Evolutionary conservation across 2,888 invertebrate species (phyloP), one percentile per base, ranked within the genome.

Genomic region (Drosophila histrio): DNA sequence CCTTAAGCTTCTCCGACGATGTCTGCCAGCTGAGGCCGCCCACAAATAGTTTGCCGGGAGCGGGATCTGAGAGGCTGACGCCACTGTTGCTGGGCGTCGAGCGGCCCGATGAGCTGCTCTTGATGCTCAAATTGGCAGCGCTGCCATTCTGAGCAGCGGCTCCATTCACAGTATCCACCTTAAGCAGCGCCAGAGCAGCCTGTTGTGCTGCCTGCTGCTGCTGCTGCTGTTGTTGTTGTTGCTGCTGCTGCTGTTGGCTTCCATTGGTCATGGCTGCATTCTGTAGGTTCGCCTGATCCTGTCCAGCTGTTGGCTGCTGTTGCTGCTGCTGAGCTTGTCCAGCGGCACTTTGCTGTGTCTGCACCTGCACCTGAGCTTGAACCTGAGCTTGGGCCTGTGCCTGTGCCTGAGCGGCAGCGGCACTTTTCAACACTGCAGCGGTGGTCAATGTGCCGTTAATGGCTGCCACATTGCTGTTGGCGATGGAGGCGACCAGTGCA

Each of bases 21-120:
- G 97, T 97, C 92, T 97, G 97, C 97, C 97, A 97, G 91, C 97
- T 97, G 68, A 97, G 94, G 0, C 97, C 97, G 3, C 97, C 97
- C 47, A 97, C 97, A 89, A 97, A 97, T 49, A 97, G 94, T 92
- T 97, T 97, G 79, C 96, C 96, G 2, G 96, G 96, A 1, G 96
- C 96, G 1, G 95, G 95, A 89, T 95, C 95, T 68, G 93, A 90
- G 90, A 93, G 91, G 15, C 80, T 71, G 60, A 80, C 88, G 0
- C 94, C 91, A 90, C 93, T 92, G 30, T 93, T 94, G 86, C 93
- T 94, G 30, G 96, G 96, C 46, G 96, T 96, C 58, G 95, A 96
- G 67, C 95, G 94, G 8, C 96, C 96, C 17, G 96, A 96, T 49
- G 96, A 95, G 62, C 94, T 93, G 81, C 94, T 93, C 77, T 93